These are phyloP conservation scores for Harlomillsia oculata DNA, from an alignment of 1,140 invertebrate species.

Conservation along the genomic window DNA sequence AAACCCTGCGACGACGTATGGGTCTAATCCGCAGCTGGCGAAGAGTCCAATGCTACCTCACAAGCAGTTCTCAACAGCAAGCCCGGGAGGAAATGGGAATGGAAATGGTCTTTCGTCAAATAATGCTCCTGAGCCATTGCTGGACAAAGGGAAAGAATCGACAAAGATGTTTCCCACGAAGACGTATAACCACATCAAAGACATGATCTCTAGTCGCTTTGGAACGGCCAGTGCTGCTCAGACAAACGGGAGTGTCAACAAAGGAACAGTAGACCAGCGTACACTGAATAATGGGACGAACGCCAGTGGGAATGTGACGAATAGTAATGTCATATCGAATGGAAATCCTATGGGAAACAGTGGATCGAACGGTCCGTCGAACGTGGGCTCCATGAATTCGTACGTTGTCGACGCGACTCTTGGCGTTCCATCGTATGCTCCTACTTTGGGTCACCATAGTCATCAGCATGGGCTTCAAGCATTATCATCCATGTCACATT, in stretches of 20 bases:
- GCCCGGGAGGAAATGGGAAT: neutral
- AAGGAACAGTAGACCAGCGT: neutral
- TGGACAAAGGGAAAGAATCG: constrained; percentile 31
- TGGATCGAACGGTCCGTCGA: neutral
- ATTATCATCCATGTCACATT: constrained; percentile 2
- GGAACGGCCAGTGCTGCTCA: constrained; percentile 42
- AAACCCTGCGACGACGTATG: constrained; percentile 2
- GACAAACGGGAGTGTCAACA: constrained; percentile 49
- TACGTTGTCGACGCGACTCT: constrained; percentile 9
- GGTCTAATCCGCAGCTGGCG: constrained; percentile 18
- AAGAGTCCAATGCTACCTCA: constrained; percentile 28
- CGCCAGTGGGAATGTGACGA: constrained; percentile 6
- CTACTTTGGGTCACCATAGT: constrained; percentile 13
- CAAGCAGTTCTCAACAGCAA: constrained; percentile 25
- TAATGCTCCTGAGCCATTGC: neutral
- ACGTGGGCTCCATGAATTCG: constrained; percentile 9
- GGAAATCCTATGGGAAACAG: neutral
- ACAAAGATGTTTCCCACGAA: constrained; percentile 44
- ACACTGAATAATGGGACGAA: constrained; percentile 8
- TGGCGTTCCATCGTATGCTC: constrained; percentile 2
- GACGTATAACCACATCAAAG: constrained; percentile 72
- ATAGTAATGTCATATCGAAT: constrained; percentile 2
- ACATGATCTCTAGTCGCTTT: constrained; percentile 72
- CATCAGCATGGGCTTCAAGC: constrained; percentile 7
- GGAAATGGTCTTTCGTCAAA: neutral